Evolutionary conservation across 2,888 invertebrate species (phyloP).

Genomic region (Sinhomidia bicolor): DNA sequence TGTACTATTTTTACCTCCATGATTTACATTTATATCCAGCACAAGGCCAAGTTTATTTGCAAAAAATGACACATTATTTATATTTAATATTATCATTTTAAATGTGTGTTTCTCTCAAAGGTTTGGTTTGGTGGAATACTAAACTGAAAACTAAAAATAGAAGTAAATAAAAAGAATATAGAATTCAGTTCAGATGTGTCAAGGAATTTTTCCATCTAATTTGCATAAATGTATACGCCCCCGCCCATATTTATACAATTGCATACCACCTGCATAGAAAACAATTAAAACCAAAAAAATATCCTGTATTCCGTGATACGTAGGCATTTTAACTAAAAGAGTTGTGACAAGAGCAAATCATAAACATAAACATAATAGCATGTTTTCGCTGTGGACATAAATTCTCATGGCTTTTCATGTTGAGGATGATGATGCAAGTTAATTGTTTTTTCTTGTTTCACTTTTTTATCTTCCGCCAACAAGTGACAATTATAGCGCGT

Average conservation of each 20-base stretch:
- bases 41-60: constrained; percentile 43
- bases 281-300: background rate
- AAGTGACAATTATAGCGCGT: constrained; percentile 4
- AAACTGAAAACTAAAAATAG: background rate
- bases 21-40: constrained; percentile 13
- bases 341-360: background rate
- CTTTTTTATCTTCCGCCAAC: constrained; percentile 3
- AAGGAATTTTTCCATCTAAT: constrained; percentile 35
- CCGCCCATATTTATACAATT: background rate
- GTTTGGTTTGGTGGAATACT: background rate
- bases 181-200: constrained; percentile 55
- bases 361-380: background rate
- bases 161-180: background rate
- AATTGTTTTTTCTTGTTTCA: constrained; percentile 10
- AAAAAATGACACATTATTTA: constrained; percentile 19
- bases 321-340: background rate
- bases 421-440: background rate
- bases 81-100: background rate
- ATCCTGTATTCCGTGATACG: background rate
- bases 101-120: background rate
- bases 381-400: background rate
- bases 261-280: constrained; percentile 1
- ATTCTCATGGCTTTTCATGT: background rate
- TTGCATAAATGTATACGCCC: constrained; percentile 19
- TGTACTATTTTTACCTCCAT: background rate